phyloP scores from a whole-genome alignment of 2,113 vertebrate species.

The Mastomys natalensis region DNA sequence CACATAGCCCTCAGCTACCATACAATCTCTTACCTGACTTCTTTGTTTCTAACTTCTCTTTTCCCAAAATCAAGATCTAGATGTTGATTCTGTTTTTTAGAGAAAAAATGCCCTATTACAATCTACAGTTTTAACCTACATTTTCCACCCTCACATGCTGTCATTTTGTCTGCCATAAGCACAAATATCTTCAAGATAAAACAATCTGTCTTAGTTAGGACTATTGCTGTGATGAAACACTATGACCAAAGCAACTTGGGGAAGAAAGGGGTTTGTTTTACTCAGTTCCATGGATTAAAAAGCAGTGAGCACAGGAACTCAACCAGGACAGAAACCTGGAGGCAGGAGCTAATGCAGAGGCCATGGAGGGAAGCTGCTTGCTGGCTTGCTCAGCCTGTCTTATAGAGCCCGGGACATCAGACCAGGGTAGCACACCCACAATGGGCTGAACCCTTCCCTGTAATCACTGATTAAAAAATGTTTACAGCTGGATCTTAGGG shows the following conservation, averaged over 20 bases:
- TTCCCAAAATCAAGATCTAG: slow-evolving; percentile 16
- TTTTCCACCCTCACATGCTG: not conserved
- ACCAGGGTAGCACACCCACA: not conserved
- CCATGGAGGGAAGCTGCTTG: not conserved
- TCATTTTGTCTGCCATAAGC: not conserved
- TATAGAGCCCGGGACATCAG: not conserved
- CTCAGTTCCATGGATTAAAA: not conserved
- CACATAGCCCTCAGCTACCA: not conserved
- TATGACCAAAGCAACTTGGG: not conserved
- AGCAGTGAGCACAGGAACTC: not conserved
- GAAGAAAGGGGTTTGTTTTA: not conserved
- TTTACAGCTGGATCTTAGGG: not conserved
- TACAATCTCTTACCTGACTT: slow-evolving; percentile 4
- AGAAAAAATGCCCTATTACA: not conserved
- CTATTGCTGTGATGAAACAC: not conserved
- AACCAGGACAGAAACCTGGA: not conserved
- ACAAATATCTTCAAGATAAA: slow-evolving; percentile 11
- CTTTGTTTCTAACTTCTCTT: slow-evolving; percentile 40
- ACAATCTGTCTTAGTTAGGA: not conserved
- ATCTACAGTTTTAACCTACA: not conserved
- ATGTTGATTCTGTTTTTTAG: not conserved
- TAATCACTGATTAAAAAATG: not conserved
- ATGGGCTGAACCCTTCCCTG: not conserved
- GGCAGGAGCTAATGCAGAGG: not conserved
- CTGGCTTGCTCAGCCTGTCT: not conserved